A percentile compares a stretch with the other conserved stretches of the same genome.
These are phyloP conservation scores for Agrochola lychnidis DNA, from an alignment of 2,888 invertebrate genomes.

Conservation along the genomic window DNA sequence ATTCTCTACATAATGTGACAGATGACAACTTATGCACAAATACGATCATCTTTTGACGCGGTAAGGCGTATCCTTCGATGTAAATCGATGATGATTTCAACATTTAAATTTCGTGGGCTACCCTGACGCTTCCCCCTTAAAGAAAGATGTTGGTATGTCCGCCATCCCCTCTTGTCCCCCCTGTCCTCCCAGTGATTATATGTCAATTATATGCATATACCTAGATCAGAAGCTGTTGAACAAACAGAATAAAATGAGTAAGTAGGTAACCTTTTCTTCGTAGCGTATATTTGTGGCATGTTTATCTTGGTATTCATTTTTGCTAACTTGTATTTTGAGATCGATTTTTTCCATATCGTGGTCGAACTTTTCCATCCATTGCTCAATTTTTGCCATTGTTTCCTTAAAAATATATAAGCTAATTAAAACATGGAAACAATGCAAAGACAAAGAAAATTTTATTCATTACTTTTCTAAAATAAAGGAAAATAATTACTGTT, in stretches of 20 bases:
- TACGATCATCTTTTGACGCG: too few relatives aligned
- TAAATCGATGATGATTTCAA: too few relatives aligned
- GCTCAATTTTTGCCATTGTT: slow-evolving; percentile 79
- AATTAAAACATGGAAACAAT: not conserved
- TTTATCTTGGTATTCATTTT: slow-evolving; percentile 76
- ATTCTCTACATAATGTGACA: too few relatives aligned
- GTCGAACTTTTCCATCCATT: slow-evolving; percentile 85
- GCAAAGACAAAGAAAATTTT: not conserved
- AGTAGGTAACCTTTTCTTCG: slow-evolving; percentile 72
- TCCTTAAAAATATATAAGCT: slow-evolving; percentile 72
- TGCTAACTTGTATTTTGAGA: slow-evolving; percentile 81
- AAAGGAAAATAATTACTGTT: not conserved
- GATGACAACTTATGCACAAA: too few relatives aligned
- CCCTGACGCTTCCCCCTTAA: too few relatives aligned
- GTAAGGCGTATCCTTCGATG: too few relatives aligned
- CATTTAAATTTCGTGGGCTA: too few relatives aligned
- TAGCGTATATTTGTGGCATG: slow-evolving; percentile 71
- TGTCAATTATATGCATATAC: too few relatives aligned
- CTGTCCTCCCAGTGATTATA: too few relatives aligned
- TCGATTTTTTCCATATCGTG: slow-evolving; percentile 82
- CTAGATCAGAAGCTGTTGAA: too few relatives aligned
- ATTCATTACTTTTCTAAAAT: not conserved
- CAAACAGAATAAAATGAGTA: not conserved
- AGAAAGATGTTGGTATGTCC: not conserved
- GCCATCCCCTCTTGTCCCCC: too few relatives aligned